These are phyloP conservation scores for Zoanthus solanderi DNA, from an alignment of 92 coral and sea anemone species.

Conservation along the genomic window DNA sequence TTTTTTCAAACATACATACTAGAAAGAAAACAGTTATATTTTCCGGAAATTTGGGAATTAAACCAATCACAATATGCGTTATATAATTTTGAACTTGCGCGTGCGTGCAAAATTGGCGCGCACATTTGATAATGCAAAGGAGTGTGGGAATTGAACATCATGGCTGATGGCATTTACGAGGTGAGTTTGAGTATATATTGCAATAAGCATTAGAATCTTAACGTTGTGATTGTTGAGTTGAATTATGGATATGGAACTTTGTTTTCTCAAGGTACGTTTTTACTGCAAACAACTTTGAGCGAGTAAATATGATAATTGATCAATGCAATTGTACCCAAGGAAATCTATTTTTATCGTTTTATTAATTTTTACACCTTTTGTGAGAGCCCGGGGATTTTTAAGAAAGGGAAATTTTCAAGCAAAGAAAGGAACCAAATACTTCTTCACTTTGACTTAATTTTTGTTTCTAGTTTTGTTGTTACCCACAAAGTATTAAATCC, in stretches of 20 bases:
- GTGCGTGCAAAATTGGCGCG: constrained; percentile 96
- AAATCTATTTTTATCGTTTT: too few species aligned
- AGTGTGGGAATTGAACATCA: constrained; percentile 84
- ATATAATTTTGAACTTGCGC: constrained; percentile 64
- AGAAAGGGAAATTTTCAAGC: too few species aligned
- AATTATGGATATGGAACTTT: not conserved
- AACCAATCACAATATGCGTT: constrained; percentile 53
- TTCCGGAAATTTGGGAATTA: not conserved
- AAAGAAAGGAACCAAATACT: too few species aligned
- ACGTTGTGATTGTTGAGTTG: constrained; percentile 12
- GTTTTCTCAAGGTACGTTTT: constrained; percentile 23
- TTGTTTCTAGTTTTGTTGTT: too few species aligned
- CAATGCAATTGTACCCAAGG: too few species aligned
- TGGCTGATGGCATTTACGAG: constrained; percentile 99
- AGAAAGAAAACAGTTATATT: not conserved
- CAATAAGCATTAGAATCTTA: not conserved
- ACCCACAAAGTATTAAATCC: too few species aligned
- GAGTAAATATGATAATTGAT: not conserved
- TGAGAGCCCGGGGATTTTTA: too few species aligned
- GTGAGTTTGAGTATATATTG: constrained; percentile 54
- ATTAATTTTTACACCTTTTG: too few species aligned
- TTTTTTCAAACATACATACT: not conserved
- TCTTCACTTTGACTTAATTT: too few species aligned
- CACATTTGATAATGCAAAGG: constrained; percentile 87
- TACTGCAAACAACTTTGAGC: not conserved